Evolutionary conservation across 2,888 invertebrate species (phyloP).

Genomic region (Molorchus minor): DNA sequence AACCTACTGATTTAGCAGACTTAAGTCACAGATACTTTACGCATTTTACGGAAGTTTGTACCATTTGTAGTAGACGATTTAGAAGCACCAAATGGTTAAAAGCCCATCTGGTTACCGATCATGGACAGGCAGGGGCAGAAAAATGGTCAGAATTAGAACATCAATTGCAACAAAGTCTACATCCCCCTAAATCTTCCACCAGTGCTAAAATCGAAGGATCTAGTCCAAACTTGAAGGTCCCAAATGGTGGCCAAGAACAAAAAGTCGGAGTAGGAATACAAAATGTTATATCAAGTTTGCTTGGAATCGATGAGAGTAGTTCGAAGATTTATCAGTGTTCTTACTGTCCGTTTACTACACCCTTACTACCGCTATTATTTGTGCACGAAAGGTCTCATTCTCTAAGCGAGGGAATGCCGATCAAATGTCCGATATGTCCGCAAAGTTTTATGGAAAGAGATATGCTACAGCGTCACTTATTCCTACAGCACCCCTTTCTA

Average conservation of each 20-base stretch:
- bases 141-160: conserved; percentile 71
- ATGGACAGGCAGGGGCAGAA: conserved; percentile 74
- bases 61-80: conserved; percentile 86
- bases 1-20: conserved; percentile 68
- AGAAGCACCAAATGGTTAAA: conserved; percentile 89
- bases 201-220: conserved; percentile 52
- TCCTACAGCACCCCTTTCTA: conserved; percentile 67
- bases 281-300: conserved; percentile 66
- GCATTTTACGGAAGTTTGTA: conserved; percentile 80
- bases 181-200: conserved; percentile 31
- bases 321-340: conserved; percentile 88
- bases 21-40: conserved; percentile 72
- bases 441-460: conserved; percentile 69
- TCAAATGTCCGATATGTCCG: conserved; percentile 70
- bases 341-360: conserved; percentile 88
- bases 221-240: conserved; percentile 69
- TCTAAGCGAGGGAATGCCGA: conserved; percentile 53
- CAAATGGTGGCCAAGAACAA: conserved; percentile 62
- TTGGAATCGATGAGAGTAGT: conserved; percentile 65
- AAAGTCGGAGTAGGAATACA: conserved; percentile 62
- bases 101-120: conserved; percentile 86
- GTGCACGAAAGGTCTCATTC: conserved; percentile 89
- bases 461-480: conserved; percentile 70
- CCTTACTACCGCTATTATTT: conserved; percentile 88
- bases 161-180: conserved; percentile 59